Percentiles rank a stretch among this genome's conserved stretches.
Evolutionary conservation across 2,888 invertebrate genomes (phyloP).

Genomic region (Tenthredo livida): DNA sequence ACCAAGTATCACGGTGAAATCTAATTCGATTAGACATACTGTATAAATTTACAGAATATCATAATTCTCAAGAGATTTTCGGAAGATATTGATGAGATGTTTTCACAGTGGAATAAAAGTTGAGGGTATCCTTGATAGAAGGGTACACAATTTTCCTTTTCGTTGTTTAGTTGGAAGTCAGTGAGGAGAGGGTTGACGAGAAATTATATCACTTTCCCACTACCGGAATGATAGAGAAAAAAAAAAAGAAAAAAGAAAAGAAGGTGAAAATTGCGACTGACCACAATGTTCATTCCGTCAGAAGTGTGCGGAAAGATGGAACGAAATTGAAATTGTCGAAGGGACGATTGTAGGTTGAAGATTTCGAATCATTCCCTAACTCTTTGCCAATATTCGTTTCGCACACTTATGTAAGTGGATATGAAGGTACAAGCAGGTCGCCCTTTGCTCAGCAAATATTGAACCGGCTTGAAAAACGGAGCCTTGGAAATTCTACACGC

Average conservation of each 20-base stretch:
- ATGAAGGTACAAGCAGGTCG: slow-evolving; percentile 21
- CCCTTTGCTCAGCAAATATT: slow-evolving; percentile 32
- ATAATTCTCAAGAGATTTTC: neutral
- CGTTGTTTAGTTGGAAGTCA: neutral
- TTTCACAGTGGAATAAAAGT: neutral
- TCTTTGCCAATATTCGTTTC: slow-evolving; percentile 13
- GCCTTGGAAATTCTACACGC: slow-evolving; percentile 38
- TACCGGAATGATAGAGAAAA: neutral
- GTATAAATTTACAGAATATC: neutral
- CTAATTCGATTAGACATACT: neutral
- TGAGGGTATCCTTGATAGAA: neutral
- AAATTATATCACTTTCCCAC: neutral
- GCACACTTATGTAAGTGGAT: neutral
- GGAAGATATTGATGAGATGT: neutral
- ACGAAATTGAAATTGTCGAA: neutral
- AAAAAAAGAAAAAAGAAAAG: neutral
- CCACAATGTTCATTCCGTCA: neutral
- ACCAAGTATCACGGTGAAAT: neutral
- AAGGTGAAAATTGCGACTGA: neutral
- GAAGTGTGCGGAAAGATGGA: neutral
- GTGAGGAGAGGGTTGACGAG: neutral
- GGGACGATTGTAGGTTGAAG: neutral
- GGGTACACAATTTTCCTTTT: neutral
- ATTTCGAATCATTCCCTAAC: neutral
- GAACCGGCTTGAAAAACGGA: slow-evolving; percentile 38